Percentiles rank a stretch among this genome's conserved stretches.
These are phyloP conservation scores for Monoplex corrugatus DNA, from an alignment of 2,888 invertebrate species.

Conservation along the genomic window DNA sequence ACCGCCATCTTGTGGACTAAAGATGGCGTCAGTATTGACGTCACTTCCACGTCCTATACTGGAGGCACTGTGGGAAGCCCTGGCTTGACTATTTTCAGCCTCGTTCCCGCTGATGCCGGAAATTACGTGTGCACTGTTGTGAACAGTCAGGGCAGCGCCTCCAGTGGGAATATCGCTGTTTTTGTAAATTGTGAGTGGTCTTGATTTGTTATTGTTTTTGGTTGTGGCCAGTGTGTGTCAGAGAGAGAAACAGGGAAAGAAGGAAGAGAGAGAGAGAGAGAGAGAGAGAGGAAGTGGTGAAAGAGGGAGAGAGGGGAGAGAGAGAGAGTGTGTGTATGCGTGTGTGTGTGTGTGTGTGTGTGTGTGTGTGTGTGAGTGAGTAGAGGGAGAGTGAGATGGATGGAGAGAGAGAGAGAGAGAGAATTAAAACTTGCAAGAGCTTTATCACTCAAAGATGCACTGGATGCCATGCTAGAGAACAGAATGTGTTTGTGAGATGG, in stretches of 20 bases:
- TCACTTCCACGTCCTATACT: conserved; percentile 46
- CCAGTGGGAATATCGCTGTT: conserved; percentile 11
- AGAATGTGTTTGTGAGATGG: too few relatives aligned
- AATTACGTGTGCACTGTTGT: conserved; percentile 55
- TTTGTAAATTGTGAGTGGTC: conserved; percentile 25
- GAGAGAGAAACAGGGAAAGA: not conserved
- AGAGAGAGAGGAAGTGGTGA: not conserved
- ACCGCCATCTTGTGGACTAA: conserved; percentile 37
- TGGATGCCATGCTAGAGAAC: too few relatives aligned
- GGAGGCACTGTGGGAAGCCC: conserved; percentile 52
- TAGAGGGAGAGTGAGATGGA: too few relatives aligned
- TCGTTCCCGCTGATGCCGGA: conserved; percentile 50
- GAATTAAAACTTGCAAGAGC: too few relatives aligned
- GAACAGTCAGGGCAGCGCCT: conserved; percentile 42
- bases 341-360: not conserved
- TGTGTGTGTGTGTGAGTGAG: not conserved
- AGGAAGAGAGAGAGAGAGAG: conserved; percentile 23
- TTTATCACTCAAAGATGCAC: too few relatives aligned
- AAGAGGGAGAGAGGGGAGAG: not conserved
- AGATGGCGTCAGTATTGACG: not conserved
- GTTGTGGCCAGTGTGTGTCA: not conserved
- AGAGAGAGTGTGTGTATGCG: conserved; percentile 10
- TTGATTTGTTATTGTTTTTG: too few relatives aligned
- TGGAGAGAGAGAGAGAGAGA: too few relatives aligned
- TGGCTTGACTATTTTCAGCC: conserved; percentile 53